Evolutionary conservation across 2,113 vertebrate species (phyloP).

Genomic region (Xenotilapia flavipinnis): DNA sequence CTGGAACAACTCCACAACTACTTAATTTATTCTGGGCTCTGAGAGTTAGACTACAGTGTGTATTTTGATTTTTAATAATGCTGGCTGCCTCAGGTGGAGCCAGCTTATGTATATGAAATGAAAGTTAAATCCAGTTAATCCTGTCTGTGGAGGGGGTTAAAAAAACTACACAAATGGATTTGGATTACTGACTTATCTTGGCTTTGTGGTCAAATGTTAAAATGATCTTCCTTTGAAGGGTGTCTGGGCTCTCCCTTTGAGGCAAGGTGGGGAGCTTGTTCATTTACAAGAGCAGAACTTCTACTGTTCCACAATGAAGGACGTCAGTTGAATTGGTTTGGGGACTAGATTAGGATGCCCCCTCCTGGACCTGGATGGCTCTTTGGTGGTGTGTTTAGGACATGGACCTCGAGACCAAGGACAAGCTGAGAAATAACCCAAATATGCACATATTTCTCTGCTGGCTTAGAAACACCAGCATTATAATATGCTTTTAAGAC

Average conservation of each 20-base stretch:
- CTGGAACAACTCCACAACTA: neutral
- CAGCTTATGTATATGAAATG: neutral
- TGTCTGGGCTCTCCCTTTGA: neutral
- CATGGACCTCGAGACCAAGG: neutral
- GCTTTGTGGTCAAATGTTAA: neutral
- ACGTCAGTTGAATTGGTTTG: neutral
- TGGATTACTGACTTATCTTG: neutral
- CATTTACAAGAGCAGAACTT: neutral
- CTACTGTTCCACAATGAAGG: neutral
- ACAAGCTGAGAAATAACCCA: neutral
- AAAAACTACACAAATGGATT: neutral
- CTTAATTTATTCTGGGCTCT: neutral
- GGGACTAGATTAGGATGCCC: neutral
- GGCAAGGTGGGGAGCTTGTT: neutral
- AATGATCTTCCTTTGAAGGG: neutral
- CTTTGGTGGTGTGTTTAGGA: neutral
- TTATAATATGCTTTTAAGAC: neutral
- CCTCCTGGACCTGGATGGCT: neutral
- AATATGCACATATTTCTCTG: neutral
- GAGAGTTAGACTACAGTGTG: neutral
- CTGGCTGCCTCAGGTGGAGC: neutral
- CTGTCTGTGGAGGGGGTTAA: fast-evolving
- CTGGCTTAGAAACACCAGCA: neutral
- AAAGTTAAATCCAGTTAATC: neutral
- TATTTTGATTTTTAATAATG: neutral